Base-by-base conservation (phyloP, 2,113 vertebrate genomes). In the Aptenodytes patagonicus region DNA sequence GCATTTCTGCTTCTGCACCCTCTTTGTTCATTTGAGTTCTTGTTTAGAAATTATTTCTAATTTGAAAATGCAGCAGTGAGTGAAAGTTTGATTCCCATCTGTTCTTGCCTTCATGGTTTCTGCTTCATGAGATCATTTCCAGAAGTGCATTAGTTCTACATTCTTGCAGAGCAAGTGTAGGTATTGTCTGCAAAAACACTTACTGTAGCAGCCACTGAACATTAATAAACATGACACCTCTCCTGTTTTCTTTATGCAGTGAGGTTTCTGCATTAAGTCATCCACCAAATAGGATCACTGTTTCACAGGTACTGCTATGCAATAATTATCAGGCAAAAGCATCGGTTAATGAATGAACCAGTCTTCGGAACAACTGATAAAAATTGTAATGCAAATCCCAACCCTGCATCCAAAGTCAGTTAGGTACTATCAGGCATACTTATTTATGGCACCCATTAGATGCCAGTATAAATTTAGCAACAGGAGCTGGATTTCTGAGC, bases 51-150 rank as follows among this genome's bases (percentile, higher is more conserved):
- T 92, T 16, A 29, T 73, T 91, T 55, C 40, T 60, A 49, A 80
- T 90, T 89, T 84, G 68, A 75, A 89, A 95, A 84, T 7, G 51
- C 62, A 94, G 28, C 79, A n/a, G 13, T 7, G 18, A 90, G 57
- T 40, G 64, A 64, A 87, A 88, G 40, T 69, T 94, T 66, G 65
- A n/a, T 71, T 90, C 57, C 87, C 95, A 96, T 93, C 96, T 96
- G 94, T 77, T 96, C 73, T 68, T 68, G 71, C 52, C 86, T 90
- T 94, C 80, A 71, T 47, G n/a, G 70, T 96, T 95, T 94, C 87
- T 97, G 87, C 96, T 85, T 77, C 75, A 17, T 3, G 65, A 95
- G 76, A 69, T 62, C 29, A 29, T 62, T 91, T 83, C 69, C 87
- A 94, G 78, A 58, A 78, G 64, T 55, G 72, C 69, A 76, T 87